These are phyloP conservation scores for Diachrysia chrysitis DNA, from an alignment of 2,888 invertebrate species.

Conservation along the genomic window DNA sequence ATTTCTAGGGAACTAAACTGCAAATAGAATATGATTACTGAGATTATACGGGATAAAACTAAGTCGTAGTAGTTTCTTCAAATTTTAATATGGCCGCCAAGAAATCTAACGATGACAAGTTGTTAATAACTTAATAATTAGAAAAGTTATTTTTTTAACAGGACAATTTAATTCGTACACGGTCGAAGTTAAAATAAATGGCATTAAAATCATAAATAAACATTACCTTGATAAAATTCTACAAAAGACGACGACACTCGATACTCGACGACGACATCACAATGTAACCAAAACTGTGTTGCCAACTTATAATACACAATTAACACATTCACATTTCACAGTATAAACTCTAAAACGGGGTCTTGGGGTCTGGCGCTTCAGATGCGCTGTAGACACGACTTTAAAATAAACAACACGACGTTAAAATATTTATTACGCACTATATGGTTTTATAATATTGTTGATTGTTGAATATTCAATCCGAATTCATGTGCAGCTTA, in stretches of 20 bases:
- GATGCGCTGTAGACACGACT: too few species aligned
- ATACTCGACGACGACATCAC: slow-evolving; percentile 88
- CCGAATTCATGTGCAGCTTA: background rate
- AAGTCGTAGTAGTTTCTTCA: slow-evolving; percentile 71
- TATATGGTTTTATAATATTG: too few species aligned
- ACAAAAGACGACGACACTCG: slow-evolving; percentile 87
- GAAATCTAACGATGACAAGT: slow-evolving; percentile 58
- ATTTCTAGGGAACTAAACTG: slow-evolving; percentile 26
- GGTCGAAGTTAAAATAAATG: slow-evolving; percentile 19
- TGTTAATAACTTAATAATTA: slow-evolving; percentile 16
- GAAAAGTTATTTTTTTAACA: slow-evolving; percentile 8
- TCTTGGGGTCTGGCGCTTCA: too few species aligned
- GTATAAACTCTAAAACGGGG: background rate
- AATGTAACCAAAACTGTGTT: slow-evolving; percentile 65
- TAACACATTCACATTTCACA: background rate
- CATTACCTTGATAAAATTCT: slow-evolving; percentile 87
- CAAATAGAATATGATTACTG: slow-evolving; percentile 65
- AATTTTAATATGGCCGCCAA: slow-evolving; percentile 85
- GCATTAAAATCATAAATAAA: slow-evolving; percentile 42
- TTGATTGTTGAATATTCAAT: background rate
- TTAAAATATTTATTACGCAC: background rate
- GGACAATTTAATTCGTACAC: slow-evolving; percentile 8
- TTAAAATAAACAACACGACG: too few species aligned
- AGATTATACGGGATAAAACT: slow-evolving; percentile 77
- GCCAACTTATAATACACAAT: slow-evolving; percentile 34